Evolutionary conservation across 2,797 vertebrate genomes (phyloP).

Genomic region (Spondyliosoma cantharus): DNA sequence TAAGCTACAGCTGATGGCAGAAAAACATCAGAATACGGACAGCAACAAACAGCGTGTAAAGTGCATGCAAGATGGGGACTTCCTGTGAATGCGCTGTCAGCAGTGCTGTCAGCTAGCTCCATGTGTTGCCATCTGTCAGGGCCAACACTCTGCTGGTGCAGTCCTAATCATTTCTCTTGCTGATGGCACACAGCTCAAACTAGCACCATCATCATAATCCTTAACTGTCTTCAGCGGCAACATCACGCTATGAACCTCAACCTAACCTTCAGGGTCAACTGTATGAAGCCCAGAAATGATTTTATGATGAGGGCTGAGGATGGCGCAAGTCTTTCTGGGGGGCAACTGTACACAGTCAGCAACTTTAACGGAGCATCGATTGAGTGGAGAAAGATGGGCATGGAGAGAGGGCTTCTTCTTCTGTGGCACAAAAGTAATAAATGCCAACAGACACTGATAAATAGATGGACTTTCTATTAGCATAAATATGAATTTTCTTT

Average conservation of each 20-base stretch:
- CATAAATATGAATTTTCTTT: conserved; percentile 76
- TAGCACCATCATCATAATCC: conserved; percentile 79
- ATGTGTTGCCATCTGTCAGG: conserved; percentile 81
- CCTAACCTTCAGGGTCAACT: conserved; percentile 71
- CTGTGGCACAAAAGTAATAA: conserved; percentile 71
- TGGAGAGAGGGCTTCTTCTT: conserved; percentile 60
- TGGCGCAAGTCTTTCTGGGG: conserved; percentile 22
- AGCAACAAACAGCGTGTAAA: conserved; percentile 69
- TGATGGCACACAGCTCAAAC: conserved; percentile 69
- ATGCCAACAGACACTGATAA: conserved; percentile 78
- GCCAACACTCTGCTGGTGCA: conserved; percentile 72
- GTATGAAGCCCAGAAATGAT: conserved; percentile 45
- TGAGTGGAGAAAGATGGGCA: conserved; percentile 66
- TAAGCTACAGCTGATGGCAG: conserved; percentile 58
- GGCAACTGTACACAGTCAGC: conserved; percentile 71
- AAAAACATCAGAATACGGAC: conserved; percentile 70
- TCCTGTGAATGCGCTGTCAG: conserved; percentile 76
- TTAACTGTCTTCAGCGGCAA: conserved; percentile 65
- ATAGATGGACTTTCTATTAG: conserved; percentile 79
- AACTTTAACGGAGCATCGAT: conserved; percentile 73
- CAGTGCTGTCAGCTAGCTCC: conserved; percentile 78
- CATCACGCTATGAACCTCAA: conserved; percentile 60
- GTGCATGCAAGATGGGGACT: conserved; percentile 69
- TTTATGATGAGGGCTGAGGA: conserved; percentile 52
- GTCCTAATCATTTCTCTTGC: conserved; percentile 75